Base-by-base conservation (phyloP, 2,113 vertebrate species). In the Corydoras maculifer region DNA sequence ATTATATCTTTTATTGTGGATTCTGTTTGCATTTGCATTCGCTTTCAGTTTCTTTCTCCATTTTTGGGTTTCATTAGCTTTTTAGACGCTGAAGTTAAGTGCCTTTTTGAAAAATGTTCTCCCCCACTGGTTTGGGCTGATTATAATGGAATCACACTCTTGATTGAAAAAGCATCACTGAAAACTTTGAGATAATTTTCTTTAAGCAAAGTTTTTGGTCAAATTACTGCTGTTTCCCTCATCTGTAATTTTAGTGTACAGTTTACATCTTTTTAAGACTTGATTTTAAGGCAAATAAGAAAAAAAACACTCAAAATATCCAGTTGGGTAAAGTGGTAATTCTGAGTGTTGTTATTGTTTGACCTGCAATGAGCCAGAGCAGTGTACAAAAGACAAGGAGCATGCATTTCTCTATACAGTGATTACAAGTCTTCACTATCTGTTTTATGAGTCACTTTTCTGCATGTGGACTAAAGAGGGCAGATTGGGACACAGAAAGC, bases 1-100 rank as follows among this genome's bases (percentile, higher is more conserved):
- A 97, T 98, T 97, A 96, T 95, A 94, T 94, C 91, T 91, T 91
- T 97, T 97, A 98, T 97, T 95, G 92, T 97, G 94, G 91, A 89
- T 94, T 94, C 91, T 93, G 93, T 93, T 93, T 94, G 93, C 93
- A 97, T 96, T 97, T 94, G 95, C 94, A 96, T 97, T 93, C 93
- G 92, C 89, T 91, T 87, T 91, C 90, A 92, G 91, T 95, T 95
- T 93, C 92, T 88, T 88, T 88, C 85, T 87, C 84, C 83, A 85
- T 83, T 90, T 43, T 96, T 94, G 92, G 93, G 90, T 94, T 94
- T 96, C 92, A 97, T 98, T 96, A 97, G 93, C 93, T 94, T 89
- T 90, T 93, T 92, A 93, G 85, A 84, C 82, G 79, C 80, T 80
- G 86, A 86, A 86, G 87, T 86, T 89, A 90, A 89, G 81, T 86